Evolutionary conservation across 2,888 invertebrate genomes (phyloP), one percentile per base, ranked within the genome.

Genomic region (Agriopis leucophaearia): DNA sequence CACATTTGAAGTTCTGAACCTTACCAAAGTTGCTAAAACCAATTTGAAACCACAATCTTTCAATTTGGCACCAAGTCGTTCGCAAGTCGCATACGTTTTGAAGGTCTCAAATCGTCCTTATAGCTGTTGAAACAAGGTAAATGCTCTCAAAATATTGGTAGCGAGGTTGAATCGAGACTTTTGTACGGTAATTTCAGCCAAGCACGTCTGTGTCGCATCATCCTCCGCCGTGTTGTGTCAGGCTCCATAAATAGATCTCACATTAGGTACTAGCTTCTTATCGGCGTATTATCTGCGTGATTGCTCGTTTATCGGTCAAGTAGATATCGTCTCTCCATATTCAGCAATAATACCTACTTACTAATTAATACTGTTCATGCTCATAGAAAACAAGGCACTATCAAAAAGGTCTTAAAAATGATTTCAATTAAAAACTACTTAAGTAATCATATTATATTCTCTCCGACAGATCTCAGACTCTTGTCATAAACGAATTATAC

Each of bases 231-330:
- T 27, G 50, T 36, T 77, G 74, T 76, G 83, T 84, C 83, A 82
- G 74, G 40, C 9, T 64, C 78, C 76, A 74, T 76, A 84, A 84
- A 84, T 84, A 84, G 83, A 81, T 55, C 45, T 40, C 27, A 47
- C 52, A 48, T 70, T 59, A 57, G 18, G 62, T 59, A 64, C 66
- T 68, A 42, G 62, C 44, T 58, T 36, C 60, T 70, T 72, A 74
- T 74, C 73, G 66, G 10, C 18, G 13, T 42, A 36, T 64, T 75
- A 76, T 76, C 75, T 71, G 36, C 69, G 68, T 70, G 73, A 74
- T 75, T 64, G 50, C 45, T 54, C 64, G 66, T 61, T 74, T 70
- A 74, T 74, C 74, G 69, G 71, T 66, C 71, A 66, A 68, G 54
- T 55, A 57, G 57, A 56, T 64, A 51, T 58, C 44, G 62, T 44